Percentiles rank a stretch among this genome's conserved stretches.
Conservation (phyloP, 2,113 vertebrate genomes). For the Alouatta palliata region DNA sequence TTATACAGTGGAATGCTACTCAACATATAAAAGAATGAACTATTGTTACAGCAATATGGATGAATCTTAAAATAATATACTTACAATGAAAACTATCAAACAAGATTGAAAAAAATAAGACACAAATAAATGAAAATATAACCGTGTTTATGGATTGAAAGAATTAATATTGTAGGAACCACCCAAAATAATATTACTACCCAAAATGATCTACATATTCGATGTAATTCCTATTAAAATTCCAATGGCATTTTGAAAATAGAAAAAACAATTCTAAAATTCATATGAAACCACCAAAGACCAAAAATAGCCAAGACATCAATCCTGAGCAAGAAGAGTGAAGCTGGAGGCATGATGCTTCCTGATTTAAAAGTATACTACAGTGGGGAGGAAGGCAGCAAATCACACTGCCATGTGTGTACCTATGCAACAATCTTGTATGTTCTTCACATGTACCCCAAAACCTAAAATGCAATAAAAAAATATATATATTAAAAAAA, state of each 20-base stretch:
- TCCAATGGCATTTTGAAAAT: background rate
- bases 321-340: background rate
- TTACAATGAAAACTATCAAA: background rate
- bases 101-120: background rate
- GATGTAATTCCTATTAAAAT: background rate
- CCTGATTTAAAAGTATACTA: background rate
- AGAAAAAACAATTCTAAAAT: background rate
- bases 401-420: no score
- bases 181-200: background rate
- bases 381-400: no score
- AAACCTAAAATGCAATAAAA: no score
- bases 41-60: background rate
- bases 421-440: no score
- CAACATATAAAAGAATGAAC: background rate
- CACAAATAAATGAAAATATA: background rate
- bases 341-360: background rate
- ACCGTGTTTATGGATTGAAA: background rate
- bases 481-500: no score
- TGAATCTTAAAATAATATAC: background rate
- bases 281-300: background rate
- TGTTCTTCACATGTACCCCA: no score
- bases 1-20: background rate
- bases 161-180: background rate
- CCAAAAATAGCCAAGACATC: background rate
- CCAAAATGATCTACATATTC: background rate